phyloP scores from a whole-genome alignment of 2,113 vertebrate species.

The Callipepla squamata region DNA sequence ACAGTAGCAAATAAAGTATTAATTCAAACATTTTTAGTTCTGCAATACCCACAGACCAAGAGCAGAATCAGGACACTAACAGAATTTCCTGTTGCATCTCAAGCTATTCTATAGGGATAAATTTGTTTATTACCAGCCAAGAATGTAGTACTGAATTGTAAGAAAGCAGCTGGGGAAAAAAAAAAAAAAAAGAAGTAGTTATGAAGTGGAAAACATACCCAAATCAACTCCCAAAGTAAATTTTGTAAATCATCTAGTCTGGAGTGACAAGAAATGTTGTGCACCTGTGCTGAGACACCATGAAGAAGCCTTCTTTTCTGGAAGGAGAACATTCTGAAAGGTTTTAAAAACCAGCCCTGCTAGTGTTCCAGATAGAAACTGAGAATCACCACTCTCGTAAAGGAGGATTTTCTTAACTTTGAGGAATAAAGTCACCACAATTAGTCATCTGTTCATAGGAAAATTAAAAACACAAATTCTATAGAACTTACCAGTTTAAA shows the following conservation, averaged over 20 bases:
- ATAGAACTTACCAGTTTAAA: constrained; percentile 13
- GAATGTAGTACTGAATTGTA: background rate
- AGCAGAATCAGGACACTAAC: background rate
- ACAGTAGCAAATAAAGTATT: background rate
- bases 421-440: constrained; percentile 1
- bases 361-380: background rate
- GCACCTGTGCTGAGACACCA: background rate
- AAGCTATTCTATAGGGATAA: background rate
- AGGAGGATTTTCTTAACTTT: background rate
- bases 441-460: background rate
- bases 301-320: background rate
- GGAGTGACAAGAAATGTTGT: background rate
- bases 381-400: background rate
- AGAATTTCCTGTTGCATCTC: background rate
- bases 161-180: background rate
- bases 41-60: background rate
- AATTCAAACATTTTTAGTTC: background rate
- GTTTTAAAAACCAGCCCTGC: background rate
- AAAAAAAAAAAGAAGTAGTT: background rate
- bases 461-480: background rate
- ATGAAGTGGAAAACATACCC: background rate
- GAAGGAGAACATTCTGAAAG: background rate
- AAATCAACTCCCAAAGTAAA: background rate
- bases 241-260: background rate
- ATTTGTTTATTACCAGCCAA: background rate